Evolutionary conservation across 2,888 invertebrate genomes (phyloP).

Genomic region (Caenorhabditis panamensis): DNA sequence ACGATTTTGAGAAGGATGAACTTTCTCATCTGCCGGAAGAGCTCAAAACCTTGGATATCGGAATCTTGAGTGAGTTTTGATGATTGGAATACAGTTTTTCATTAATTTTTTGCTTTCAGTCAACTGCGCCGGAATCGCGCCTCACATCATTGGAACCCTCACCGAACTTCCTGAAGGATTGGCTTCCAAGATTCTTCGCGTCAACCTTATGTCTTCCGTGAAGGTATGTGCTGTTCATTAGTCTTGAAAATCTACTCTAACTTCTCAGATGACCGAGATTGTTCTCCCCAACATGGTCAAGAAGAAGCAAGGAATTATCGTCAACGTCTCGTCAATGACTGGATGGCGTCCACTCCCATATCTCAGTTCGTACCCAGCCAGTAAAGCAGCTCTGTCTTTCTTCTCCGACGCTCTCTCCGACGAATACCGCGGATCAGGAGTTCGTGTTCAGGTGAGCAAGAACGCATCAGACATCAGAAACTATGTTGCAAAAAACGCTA

Average conservation of each 20-base stretch:
- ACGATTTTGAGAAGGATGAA: constrained; percentile 78
- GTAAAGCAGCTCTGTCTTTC: constrained; percentile 80
- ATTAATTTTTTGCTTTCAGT: no score
- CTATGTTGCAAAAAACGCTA: background rate
- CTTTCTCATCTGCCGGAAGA: constrained; percentile 72
- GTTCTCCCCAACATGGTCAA: constrained; percentile 80
- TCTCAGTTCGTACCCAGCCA: constrained; percentile 79
- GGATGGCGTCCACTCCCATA: constrained; percentile 81
- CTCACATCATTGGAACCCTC: constrained; percentile 74
- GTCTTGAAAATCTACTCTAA: background rate
- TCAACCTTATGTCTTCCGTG: constrained; percentile 77
- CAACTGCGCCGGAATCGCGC: constrained; percentile 81
- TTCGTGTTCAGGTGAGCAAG: constrained; percentile 74
- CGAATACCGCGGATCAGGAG: constrained; percentile 75
- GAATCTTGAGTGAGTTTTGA: constrained; percentile 76
- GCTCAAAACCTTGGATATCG: constrained; percentile 71
- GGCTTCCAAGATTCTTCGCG: constrained; percentile 77
- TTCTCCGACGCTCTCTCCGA: constrained; percentile 78
- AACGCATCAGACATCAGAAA: no score
- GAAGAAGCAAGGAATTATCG: constrained; percentile 77
- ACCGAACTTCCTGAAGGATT: constrained; percentile 74
- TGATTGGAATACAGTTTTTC: no score
- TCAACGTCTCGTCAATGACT: constrained; percentile 80
- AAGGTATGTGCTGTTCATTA: constrained; percentile 54
- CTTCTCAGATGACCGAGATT: constrained; percentile 75